A percentile compares a stretch with the other conserved stretches of the same genome.
Evolutionary conservation across 2,113 vertebrate genomes (phyloP).

Genomic region (Oryzias curvinotus): DNA sequence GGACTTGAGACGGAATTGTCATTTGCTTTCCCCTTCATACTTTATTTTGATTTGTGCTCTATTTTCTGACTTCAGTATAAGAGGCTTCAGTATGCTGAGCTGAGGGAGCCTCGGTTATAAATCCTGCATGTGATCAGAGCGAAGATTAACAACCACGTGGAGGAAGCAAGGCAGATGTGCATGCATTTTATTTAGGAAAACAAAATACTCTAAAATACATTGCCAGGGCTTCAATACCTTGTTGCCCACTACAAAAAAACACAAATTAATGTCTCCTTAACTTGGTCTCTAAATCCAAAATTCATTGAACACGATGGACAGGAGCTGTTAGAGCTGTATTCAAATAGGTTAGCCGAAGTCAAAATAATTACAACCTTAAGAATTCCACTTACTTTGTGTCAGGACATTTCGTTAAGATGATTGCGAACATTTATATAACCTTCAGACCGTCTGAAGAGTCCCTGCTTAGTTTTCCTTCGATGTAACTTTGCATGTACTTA

Average conservation of each 20-base stretch:
- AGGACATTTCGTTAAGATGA: constrained; percentile 43
- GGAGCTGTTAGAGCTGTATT: constrained; percentile 1
- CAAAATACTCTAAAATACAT: constrained; percentile 7
- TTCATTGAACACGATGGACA: too few relatives aligned
- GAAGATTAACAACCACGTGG: constrained; percentile 8
- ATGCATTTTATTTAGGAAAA: constrained; percentile 1
- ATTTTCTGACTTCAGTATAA: constrained; percentile 7
- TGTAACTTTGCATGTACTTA: constrained; percentile 54
- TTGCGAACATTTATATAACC: constrained; percentile 55
- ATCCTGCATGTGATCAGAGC: constrained; percentile 10
- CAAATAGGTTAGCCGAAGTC: constrained; percentile 12
- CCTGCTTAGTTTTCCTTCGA: constrained; percentile 54
- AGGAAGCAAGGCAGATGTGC: not conserved
- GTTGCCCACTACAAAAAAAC: too few relatives aligned
- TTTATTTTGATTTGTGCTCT: constrained; percentile 22
- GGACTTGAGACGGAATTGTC: constrained; percentile 5
- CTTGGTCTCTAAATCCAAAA: too few relatives aligned
- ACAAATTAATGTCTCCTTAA: too few relatives aligned
- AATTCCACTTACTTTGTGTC: constrained; percentile 31
- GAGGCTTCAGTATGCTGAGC: not conserved
- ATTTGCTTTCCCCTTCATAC: constrained; percentile 10
- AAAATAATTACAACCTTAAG: constrained; percentile 24
- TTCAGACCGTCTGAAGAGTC: constrained; percentile 42
- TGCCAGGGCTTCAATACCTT: not conserved
- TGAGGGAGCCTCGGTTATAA: not conserved